Evolutionary conservation across 2,888 invertebrate species (phyloP).

Genomic region (Alloplasta piceator): DNA sequence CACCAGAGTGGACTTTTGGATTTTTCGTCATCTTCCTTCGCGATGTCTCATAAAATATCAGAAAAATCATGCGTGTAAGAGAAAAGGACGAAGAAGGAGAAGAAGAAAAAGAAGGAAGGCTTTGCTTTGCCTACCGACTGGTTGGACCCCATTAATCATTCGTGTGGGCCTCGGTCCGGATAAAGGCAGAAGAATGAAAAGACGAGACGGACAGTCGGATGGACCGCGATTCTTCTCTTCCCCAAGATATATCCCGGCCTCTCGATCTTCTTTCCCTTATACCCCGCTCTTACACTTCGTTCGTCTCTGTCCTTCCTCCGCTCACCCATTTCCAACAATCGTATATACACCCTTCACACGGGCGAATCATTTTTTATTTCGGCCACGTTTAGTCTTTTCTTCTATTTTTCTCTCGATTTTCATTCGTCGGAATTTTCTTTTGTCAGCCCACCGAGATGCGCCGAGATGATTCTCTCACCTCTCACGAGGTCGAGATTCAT

Average conservation of each 20-base stretch:
- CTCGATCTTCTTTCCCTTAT: conserved; percentile 58
- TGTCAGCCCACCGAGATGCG: conserved; percentile 70
- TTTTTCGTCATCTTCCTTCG: conserved; percentile 55
- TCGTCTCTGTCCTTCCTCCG: conserved; percentile 12
- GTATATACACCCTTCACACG: conserved; percentile 45
- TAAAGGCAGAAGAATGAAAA: conserved; percentile 76
- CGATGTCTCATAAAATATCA: conserved; percentile 48
- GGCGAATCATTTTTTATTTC: conserved; percentile 63
- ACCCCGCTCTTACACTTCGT: conserved; percentile 25
- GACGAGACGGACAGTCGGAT: conserved; percentile 76
- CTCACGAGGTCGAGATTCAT: conserved; percentile 75
- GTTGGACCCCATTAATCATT: conserved; percentile 82
- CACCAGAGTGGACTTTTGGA: conserved; percentile 27
- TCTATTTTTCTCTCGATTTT: conserved; percentile 74
- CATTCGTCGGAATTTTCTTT: conserved; percentile 74
- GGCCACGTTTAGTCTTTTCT: conserved; percentile 51
- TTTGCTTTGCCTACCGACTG: conserved; percentile 65
- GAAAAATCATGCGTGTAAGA: conserved; percentile 51
- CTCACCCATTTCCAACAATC: conserved; percentile 22
- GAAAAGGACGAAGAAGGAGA: conserved; percentile 16
- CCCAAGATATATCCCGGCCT: conserved; percentile 60
- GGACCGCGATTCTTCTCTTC: conserved; percentile 55
- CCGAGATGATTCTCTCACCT: conserved; percentile 52
- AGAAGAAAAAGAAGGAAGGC: conserved; percentile 48
- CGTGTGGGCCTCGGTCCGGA: conserved; percentile 69